Evolutionary conservation across 2,888 invertebrate species (phyloP), one percentile per base, ranked within the genome.

Genomic region (Ichneumon xanthorius): DNA sequence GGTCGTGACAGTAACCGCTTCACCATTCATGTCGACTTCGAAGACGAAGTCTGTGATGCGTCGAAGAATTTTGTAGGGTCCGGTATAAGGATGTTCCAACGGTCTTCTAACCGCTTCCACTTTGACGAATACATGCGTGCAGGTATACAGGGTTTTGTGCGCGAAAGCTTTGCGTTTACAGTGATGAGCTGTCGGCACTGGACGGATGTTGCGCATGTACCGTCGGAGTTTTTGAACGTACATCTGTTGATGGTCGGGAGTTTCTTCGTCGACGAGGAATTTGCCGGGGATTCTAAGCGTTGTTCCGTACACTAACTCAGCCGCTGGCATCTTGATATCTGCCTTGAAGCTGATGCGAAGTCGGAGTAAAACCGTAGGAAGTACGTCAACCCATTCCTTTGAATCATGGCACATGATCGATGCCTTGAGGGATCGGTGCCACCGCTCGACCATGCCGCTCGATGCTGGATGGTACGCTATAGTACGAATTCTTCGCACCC

Each of bases 391-490:
- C 72, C 72, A 58, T 37, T 7, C 55, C 33, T 55, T 55, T 16
- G 14, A n/a, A 2, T 7, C 55, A 30, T 19, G n/a, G 37, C 72
- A 72, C 37, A 55, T 55, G 30, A 55, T 9, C 4, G 72, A 53
- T 4, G 72, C 55, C 19, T 58, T 72, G 16, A 72, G 37, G 1
- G 72, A 33, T 53, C 72, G 37, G 19, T 72, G 72, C 72, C 72
- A 72, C 0, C 40, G 72, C 11, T 72, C 37, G 11, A 72, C 19
- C 14, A 72, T 9, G 1, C 72, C 72, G 37, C 58, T 72, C n/a
- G 55, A 72, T 11, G 55, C 37, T 6, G 53, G 53, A 53, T 71
- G 70, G 67, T 88, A 90, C 22, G 87, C 86, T 68, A 90, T 79
- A 7, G 68, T 88, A 76, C 76, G 87, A 26, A 78, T 85, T 26